Evolutionary conservation across 1,140 invertebrate genomes (phyloP).

Genomic region (Drosophila subpulchrella): DNA sequence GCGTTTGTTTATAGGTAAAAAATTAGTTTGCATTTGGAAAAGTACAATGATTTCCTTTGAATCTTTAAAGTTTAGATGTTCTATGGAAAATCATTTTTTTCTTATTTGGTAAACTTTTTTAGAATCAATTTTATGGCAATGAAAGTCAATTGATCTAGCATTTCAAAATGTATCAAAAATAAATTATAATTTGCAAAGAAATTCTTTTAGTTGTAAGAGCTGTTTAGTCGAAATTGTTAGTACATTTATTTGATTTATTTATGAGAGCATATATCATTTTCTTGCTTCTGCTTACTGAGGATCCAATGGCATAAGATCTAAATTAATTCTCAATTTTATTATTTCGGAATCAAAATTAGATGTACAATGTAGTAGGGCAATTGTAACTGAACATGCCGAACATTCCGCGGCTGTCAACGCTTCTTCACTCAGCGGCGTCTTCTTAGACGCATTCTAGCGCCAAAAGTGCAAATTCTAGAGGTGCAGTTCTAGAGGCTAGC

Average conservation of each 20-base stretch:
- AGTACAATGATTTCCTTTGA: background rate
- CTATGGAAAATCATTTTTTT: background rate
- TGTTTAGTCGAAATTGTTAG: too few relatives aligned
- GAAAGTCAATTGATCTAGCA: background rate
- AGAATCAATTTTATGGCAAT: background rate
- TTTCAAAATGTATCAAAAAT: too few relatives aligned
- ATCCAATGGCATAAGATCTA: too few relatives aligned
- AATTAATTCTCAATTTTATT: too few relatives aligned
- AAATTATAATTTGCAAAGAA: too few relatives aligned
- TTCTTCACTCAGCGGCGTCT: conserved; percentile 51
- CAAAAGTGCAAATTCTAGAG: conserved; percentile 61
- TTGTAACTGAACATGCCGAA: conserved; percentile 36
- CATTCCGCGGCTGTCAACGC: conserved; percentile 73
- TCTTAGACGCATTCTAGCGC: conserved; percentile 36
- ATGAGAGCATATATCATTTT: too few relatives aligned
- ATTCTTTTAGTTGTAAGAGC: too few relatives aligned
- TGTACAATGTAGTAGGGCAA: conserved; percentile 8
- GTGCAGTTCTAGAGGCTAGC: conserved; percentile 38
- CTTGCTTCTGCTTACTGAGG: too few relatives aligned
- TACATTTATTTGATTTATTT: too few relatives aligned
- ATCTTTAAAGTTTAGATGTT: conserved; percentile 11
- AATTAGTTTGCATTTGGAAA: background rate
- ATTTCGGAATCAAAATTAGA: background rate
- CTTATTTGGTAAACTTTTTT: background rate
- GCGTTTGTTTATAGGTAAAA: conserved; percentile 5